phyloP scores from a whole-genome alignment of 2,797 vertebrate species.

The Sandelia bainsii region DNA sequence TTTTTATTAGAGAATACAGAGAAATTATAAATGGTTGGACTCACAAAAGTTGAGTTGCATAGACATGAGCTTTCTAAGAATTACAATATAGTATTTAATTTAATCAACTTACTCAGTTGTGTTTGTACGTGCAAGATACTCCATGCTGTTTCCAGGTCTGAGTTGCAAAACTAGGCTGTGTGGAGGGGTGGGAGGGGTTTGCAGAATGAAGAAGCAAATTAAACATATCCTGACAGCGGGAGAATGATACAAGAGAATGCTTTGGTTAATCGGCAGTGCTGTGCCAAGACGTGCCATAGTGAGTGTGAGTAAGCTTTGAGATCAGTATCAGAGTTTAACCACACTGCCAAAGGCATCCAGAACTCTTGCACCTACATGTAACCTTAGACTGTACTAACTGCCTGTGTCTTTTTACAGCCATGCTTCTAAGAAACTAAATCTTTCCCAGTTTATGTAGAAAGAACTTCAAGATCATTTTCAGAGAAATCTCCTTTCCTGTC shows the following conservation, averaged over 20 bases:
- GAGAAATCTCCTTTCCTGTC: slow-evolving; percentile 47
- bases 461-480: slow-evolving; percentile 43
- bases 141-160: background rate
- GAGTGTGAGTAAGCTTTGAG: slow-evolving; percentile 42
- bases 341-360: slow-evolving; percentile 16
- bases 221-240: slow-evolving; percentile 28
- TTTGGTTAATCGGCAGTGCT: slow-evolving; percentile 9
- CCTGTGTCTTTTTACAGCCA: background rate
- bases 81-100: background rate
- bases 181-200: too few relatives aligned
- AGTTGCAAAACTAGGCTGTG: background rate
- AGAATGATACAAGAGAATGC: slow-evolving; percentile 27
- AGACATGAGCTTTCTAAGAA: slow-evolving; percentile 26
- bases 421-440: slow-evolving; percentile 20
- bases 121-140: background rate
- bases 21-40: background rate
- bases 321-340: slow-evolving; percentile 49
- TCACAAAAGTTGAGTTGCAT: slow-evolving; percentile 12
- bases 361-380: slow-evolving; percentile 15
- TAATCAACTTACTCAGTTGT: background rate
- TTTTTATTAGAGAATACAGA: background rate
- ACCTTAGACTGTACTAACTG: slow-evolving; percentile 14
- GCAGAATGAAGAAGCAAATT: slow-evolving; percentile 27
- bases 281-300: slow-evolving; percentile 40
- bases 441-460: slow-evolving; percentile 30